Evolutionary conservation across 2,113 vertebrate genomes (phyloP).

Genomic region (Bungarus multicinctus): DNA sequence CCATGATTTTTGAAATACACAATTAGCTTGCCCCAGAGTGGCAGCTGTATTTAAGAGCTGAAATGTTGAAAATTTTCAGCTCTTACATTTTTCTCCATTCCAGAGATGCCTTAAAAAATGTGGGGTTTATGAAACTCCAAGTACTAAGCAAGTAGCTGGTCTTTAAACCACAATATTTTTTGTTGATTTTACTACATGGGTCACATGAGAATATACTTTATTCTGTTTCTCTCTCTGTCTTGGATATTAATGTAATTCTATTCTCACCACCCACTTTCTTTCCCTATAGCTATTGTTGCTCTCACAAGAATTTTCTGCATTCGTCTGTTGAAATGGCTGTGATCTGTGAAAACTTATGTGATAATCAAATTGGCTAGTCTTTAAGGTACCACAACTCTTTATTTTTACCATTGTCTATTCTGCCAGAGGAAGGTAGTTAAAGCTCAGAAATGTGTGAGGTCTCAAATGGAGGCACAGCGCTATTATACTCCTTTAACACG

Average conservation of each 20-base stretch:
- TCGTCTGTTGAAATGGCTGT: background rate
- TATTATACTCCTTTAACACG: background rate
- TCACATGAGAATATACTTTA: background rate
- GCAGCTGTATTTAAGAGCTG: background rate
- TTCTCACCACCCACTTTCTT: background rate
- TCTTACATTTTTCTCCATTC: background rate
- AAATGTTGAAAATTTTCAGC: background rate
- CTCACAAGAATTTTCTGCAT: background rate
- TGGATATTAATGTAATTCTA: background rate
- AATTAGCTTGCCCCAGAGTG: background rate
- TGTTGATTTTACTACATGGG: background rate
- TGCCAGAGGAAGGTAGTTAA: background rate
- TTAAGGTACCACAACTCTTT: background rate
- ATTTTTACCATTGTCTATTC: background rate
- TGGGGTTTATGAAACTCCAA: background rate
- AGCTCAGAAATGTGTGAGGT: constrained; percentile 16
- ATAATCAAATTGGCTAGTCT: background rate
- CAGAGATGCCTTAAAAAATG: background rate
- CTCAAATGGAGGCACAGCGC: background rate
- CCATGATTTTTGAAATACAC: background rate
- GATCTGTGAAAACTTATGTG: background rate
- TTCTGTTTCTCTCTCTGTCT: background rate
- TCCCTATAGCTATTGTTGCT: background rate
- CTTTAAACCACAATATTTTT: background rate
- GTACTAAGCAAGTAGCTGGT: background rate